A percentile compares a stretch with the other conserved stretches of the same genome.
Evolutionary conservation across 2,888 invertebrate species (phyloP).

Genomic region (Nymphalis urticae): DNA sequence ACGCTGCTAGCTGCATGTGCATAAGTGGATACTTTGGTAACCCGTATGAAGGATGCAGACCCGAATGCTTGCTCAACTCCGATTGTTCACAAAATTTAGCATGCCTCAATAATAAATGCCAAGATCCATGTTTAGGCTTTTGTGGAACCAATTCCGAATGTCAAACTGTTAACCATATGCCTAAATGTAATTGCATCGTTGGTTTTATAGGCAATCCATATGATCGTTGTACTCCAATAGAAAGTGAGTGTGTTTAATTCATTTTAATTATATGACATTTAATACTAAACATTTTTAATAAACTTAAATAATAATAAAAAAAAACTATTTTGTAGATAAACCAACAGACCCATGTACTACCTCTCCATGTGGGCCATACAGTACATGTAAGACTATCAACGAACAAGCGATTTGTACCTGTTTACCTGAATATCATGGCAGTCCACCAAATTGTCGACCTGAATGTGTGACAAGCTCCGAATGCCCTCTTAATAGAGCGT

Average conservation of each 20-base stretch:
- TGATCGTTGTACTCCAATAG: constrained; percentile 60
- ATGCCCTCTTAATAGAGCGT: constrained; percentile 89
- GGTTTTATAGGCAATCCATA: constrained; percentile 88
- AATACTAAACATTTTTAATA: background rate
- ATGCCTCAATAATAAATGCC: constrained; percentile 85
- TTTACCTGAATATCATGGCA: constrained; percentile 85
- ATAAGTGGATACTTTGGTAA: constrained; percentile 85
- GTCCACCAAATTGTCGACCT: constrained; percentile 88
- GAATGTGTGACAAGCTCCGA: constrained; percentile 90
- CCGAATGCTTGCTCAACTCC: constrained; percentile 86
- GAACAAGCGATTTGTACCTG: constrained; percentile 87
- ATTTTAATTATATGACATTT: background rate
- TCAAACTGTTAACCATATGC: constrained; percentile 87
- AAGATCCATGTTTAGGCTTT: constrained; percentile 87
- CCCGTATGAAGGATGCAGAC: constrained; percentile 86
- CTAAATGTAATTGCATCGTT: constrained; percentile 86
- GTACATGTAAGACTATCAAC: constrained; percentile 84
- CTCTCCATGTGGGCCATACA: constrained; percentile 90
- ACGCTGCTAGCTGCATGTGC: constrained; percentile 86
- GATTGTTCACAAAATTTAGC: constrained; percentile 85
- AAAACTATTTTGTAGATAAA: constrained; percentile 50
- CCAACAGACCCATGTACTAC: constrained; percentile 86
- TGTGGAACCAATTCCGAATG: constrained; percentile 90
- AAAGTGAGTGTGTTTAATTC: constrained; percentile 56
- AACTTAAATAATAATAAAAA: background rate